phyloP scores from a whole-genome alignment of 1,140 invertebrate genomes.

The Homalodisca vitripennis region DNA sequence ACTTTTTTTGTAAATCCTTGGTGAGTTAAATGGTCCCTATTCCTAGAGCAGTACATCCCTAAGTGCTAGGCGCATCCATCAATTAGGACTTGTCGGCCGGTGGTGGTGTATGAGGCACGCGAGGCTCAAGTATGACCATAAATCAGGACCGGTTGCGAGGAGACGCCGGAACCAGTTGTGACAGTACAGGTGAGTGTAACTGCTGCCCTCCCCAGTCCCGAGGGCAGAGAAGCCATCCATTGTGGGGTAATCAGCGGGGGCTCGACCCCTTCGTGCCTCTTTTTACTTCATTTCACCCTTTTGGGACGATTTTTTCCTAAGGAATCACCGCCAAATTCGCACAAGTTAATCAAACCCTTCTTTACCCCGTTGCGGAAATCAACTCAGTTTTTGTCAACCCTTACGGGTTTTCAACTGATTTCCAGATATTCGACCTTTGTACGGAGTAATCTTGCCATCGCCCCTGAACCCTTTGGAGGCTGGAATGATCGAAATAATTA shows the following conservation, averaged over 20 bases:
- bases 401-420: background rate
- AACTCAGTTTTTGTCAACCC: constrained; percentile 1
- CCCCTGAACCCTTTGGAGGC: constrained; percentile 7
- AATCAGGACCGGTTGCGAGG: background rate
- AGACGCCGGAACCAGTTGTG: background rate
- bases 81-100: too few species aligned
- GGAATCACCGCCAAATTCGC: background rate
- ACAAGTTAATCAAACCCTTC: constrained; percentile 13
- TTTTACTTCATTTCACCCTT: constrained; percentile 17
- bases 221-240: background rate
- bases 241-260: background rate
- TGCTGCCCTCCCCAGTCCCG: background rate
- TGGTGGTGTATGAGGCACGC: constrained; percentile 7
- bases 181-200: background rate
- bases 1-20: too few species aligned
- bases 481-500: constrained; percentile 6
- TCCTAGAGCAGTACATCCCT: too few species aligned
- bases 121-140: background rate
- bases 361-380: constrained; percentile 7
- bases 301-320: background rate
- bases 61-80: too few species aligned
- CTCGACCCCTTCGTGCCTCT: background rate
- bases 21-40: too few species aligned
- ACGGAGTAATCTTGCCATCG: too few species aligned
- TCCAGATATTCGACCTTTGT: background rate